Base-by-base conservation (phyloP, 1,140 invertebrate species). In the Drosophila seguyi region DNA sequence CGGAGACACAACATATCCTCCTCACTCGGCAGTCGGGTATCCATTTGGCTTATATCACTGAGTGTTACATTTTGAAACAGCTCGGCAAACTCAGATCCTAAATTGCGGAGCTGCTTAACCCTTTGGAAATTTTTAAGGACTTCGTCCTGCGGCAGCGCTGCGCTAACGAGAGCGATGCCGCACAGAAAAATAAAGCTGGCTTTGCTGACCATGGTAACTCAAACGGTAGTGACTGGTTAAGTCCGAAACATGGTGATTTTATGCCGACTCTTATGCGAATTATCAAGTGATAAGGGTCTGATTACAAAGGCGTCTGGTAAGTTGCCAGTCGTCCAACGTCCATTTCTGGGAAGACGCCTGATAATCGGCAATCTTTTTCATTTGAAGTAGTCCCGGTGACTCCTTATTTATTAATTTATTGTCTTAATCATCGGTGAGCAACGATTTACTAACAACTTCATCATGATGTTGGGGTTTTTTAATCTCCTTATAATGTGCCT, bases 41-140 rank as follows among this genome's bases (percentile, higher is more conserved):
- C 52, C 7, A 38, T 10, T 13, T 22, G 10, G n/a, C 39, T 38
- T 57, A 77, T 42, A 4, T 78, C 60, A 4, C 8, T 67, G 25
- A 18, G 10, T 18, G 48, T 48, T 57, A 16, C 63, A 44, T 29
- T 84, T n/a, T 5, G 34, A 3, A 55, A 80, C 16, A 73, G 31
- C 6, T 68, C 14, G 0, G 20, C 34, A 31, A 83, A 72, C 22
- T 83, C 61, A 0, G 42, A 7, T 36, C 57, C 47, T 2, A 84
- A 38, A 1, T 47, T 6, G 7, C 39, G 48, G 4, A 75, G 4
- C 14, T 60, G n/a, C 14, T 39, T 41, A 3, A 65, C 10, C 3
- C 34, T 27, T 13, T 59, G 25, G 6, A 59, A 62, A 22, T 62
- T 41, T 22, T 25, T 18, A 2, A 36, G 20, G 11, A 50, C 4